These are phyloP conservation scores for Anguilla pacifica DNA, from an alignment of 2,797 vertebrate species.

Conservation along the genomic window DNA sequence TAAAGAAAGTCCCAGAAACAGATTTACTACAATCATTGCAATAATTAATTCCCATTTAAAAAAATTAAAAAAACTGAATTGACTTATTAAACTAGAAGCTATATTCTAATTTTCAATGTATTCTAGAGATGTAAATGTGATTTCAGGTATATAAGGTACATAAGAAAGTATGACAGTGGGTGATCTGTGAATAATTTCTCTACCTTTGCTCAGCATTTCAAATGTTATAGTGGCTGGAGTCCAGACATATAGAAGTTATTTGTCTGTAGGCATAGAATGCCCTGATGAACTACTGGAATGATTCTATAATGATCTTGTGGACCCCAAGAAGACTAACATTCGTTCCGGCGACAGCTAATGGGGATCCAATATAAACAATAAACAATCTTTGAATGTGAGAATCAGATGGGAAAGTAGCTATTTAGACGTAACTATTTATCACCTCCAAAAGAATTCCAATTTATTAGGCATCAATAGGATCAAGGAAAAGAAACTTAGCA, in stretches of 20 bases:
- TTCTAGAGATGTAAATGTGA: neutral
- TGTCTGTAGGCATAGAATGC: neutral
- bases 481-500: conserved; percentile 19
- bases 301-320: neutral
- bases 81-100: neutral
- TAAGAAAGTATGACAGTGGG: neutral
- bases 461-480: neutral
- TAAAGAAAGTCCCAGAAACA: neutral
- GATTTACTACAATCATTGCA: neutral
- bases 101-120: neutral
- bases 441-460: neutral
- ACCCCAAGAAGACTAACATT: too few relatives aligned
- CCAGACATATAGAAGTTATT: neutral
- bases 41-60: neutral
- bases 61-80: neutral
- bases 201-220: neutral
- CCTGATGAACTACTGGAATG: neutral
- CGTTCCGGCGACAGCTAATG: too few relatives aligned
- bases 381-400: neutral
- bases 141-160: neutral
- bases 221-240: neutral
- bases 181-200: neutral
- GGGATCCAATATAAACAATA: too few relatives aligned
- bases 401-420: neutral
- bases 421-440: neutral